phyloP scores from a whole-genome alignment of 2,113 vertebrate genomes.

The Scalopus aquaticus region DNA sequence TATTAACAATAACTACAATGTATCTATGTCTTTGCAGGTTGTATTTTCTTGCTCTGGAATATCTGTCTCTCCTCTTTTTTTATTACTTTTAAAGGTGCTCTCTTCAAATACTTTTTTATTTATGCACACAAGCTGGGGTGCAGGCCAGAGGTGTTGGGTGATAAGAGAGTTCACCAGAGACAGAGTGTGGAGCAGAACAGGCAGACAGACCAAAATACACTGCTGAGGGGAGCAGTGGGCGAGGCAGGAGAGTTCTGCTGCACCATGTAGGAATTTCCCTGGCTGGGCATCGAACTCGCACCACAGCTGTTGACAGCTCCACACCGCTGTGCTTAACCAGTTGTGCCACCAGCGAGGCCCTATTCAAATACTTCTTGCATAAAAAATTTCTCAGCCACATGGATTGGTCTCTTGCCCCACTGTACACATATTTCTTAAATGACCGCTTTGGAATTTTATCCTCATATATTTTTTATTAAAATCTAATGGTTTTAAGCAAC shows the following conservation, averaged over 20 bases:
- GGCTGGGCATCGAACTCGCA: no score
- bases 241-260: no score
- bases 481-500: not conserved
- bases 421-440: not conserved
- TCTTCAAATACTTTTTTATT: not conserved
- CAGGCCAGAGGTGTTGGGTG: no score
- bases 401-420: not conserved
- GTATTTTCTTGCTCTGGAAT: not conserved
- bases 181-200: no score
- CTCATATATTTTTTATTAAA: conserved; percentile 7
- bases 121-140: no score
- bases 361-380: not conserved
- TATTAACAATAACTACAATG: not conserved
- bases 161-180: no score
- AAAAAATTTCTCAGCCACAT: not conserved
- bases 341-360: no score
- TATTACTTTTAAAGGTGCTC: not conserved
- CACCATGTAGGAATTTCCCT: no score
- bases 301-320: no score
- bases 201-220: no score
- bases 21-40: not conserved
- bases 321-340: no score
- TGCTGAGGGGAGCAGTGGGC: no score
- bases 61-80: not conserved
- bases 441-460: not conserved